These are phyloP conservation scores for Atta cephalotes DNA, from an alignment of 1,140 invertebrate genomes.

Conservation along the genomic window DNA sequence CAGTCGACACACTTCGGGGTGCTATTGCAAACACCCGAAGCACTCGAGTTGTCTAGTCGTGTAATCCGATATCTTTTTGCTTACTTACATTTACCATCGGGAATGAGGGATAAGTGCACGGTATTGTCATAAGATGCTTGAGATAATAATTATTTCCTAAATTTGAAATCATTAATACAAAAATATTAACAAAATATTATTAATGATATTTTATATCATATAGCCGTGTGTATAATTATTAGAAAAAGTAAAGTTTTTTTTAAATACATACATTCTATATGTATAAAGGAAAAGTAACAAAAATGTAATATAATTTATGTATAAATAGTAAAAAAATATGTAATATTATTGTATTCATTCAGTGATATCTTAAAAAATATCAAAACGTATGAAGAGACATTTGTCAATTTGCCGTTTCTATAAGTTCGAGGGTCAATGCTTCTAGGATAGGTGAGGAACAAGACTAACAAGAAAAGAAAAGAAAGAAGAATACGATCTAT, in stretches of 20 bases:
- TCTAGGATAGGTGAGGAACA: neutral
- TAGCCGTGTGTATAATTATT: neutral
- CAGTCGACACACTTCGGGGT: conserved; percentile 46
- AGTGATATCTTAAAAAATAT: conserved; percentile 12
- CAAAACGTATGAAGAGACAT: conserved; percentile 36
- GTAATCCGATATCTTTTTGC: conserved; percentile 62
- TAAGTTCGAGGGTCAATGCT: conserved; percentile 60
- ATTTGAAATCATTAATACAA: neutral
- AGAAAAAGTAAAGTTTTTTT: neutral
- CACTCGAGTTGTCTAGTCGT: conserved; percentile 49
- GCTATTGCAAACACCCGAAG: conserved; percentile 50
- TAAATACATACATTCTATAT: neutral
- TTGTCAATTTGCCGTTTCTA: conserved; percentile 43
- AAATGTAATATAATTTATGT: neutral
- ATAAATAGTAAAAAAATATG: too few species aligned
- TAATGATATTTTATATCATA: neutral
- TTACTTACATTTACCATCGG: conserved; percentile 42
- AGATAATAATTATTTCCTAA: conserved; percentile 28
- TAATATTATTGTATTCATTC: conserved; percentile 2
- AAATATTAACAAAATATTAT: neutral
- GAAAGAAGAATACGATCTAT: neutral
- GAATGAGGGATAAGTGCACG: conserved; percentile 21
- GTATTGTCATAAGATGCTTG: neutral
- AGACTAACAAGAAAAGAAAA: neutral
- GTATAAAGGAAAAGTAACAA: neutral